phyloP scores from a whole-genome alignment of 2,797 vertebrate species.

The Mus spretus region DNA sequence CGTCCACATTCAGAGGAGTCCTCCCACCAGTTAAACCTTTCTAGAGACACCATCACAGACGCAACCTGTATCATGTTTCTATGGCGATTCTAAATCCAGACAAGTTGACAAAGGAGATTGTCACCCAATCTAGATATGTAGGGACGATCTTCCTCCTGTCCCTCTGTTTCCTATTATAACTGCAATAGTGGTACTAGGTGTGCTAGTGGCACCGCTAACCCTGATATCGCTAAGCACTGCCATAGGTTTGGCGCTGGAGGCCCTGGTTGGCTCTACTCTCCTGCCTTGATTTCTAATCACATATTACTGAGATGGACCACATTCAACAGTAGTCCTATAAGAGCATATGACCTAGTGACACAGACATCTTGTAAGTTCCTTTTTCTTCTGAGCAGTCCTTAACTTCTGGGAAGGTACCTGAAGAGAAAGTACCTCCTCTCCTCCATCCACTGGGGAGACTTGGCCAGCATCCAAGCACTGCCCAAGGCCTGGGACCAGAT shows the following conservation, averaged over 20 bases:
- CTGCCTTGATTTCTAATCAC: neutral
- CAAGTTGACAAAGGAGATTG: neutral
- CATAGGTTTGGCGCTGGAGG: neutral
- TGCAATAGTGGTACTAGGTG: neutral
- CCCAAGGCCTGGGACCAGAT: slow-evolving; percentile 91
- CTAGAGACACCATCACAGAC: neutral
- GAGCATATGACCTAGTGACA: neutral
- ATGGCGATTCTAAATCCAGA: neutral
- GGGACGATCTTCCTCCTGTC: neutral
- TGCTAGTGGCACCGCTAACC: neutral
- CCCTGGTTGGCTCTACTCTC: neutral
- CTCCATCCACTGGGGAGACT: slow-evolving; percentile 87
- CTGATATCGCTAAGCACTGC: neutral
- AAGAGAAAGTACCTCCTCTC: slow-evolving; percentile 91
- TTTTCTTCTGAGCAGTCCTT: slow-evolving; percentile 79
- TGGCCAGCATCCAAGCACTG: slow-evolving; percentile 89
- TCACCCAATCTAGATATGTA: neutral
- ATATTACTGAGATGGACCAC: neutral
- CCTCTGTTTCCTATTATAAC: neutral
- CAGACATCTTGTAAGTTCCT: neutral
- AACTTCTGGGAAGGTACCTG: slow-evolving; percentile 89
- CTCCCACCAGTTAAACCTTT: neutral
- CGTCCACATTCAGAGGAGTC: neutral
- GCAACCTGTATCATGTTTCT: neutral
- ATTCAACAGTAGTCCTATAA: neutral